Conservation (phyloP, 2,113 vertebrate genomes). For the Oenanthe oenanthe region DNA sequence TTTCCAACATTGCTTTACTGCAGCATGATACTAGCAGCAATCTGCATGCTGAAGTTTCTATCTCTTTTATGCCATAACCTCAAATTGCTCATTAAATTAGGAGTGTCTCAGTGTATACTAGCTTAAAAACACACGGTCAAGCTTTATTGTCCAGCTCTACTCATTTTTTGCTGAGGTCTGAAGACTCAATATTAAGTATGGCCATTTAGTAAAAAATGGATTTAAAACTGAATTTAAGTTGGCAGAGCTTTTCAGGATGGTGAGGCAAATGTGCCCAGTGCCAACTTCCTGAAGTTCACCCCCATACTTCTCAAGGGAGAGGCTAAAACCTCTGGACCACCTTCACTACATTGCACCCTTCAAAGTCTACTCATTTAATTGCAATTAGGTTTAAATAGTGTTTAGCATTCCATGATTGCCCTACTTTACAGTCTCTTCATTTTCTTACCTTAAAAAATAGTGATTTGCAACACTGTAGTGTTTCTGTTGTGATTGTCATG, state of each 20-base stretch:
- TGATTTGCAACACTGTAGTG: conserved; percentile 52
- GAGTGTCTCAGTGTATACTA: background rate
- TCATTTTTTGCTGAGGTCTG: background rate
- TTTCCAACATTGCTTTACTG: background rate
- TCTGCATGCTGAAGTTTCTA: background rate
- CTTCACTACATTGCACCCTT: background rate
- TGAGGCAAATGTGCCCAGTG: background rate
- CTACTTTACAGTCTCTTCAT: conserved; percentile 33
- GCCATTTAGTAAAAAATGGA: background rate
- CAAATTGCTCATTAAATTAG: background rate
- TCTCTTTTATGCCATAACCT: background rate
- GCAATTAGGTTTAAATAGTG: background rate
- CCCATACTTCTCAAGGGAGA: background rate
- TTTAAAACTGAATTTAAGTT: background rate
- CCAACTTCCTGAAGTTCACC: background rate
- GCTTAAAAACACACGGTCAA: background rate
- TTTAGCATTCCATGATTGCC: conserved; percentile 27
- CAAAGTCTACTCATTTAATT: background rate
- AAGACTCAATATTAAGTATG: background rate
- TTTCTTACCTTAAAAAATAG: conserved; percentile 46
- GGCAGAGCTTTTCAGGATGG: background rate
- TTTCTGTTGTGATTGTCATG: conserved; percentile 76
- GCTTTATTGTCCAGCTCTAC: background rate
- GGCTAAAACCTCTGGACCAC: background rate
- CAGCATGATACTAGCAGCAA: background rate